These are phyloP conservation scores for Neodon shergylaensis DNA, from an alignment of 2,113 vertebrate genomes.

Conservation along the genomic window DNA sequence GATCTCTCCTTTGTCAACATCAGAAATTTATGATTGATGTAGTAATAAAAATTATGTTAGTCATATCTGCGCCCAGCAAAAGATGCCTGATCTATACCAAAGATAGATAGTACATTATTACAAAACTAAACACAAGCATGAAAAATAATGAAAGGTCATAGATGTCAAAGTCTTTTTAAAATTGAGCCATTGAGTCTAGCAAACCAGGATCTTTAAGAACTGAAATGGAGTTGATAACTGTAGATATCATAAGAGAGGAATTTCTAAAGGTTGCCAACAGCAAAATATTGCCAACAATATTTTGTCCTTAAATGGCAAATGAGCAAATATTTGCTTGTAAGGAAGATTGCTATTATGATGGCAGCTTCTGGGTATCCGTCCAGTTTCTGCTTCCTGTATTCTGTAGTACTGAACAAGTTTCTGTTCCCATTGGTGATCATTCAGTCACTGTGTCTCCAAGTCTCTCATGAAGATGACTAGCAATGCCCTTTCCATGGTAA, in stretches of 20 bases:
- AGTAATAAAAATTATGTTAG: background rate
- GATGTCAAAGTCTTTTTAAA: background rate
- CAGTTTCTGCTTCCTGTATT: background rate
- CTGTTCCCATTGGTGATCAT: too few species aligned
- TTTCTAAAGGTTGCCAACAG: background rate
- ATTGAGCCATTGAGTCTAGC: background rate
- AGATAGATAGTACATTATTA: background rate
- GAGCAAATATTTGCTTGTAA: background rate
- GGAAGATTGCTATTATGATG: background rate
- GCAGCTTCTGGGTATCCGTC: background rate
- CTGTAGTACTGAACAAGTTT: rapidly evolving
- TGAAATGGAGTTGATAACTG: background rate
- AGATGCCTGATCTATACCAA: background rate
- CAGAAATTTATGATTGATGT: background rate
- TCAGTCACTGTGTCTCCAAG: background rate
- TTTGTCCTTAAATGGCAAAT: background rate
- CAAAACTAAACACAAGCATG: background rate
- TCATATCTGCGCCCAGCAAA: background rate
- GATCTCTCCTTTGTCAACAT: background rate
- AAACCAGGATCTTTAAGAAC: background rate
- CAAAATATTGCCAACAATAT: background rate
- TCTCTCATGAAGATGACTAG: background rate
- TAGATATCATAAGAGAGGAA: background rate
- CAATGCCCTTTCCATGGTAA: background rate
- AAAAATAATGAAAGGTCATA: background rate